phyloP scores from a whole-genome alignment of 2,113 vertebrate species.

The Pelecanoides urinatrix region DNA sequence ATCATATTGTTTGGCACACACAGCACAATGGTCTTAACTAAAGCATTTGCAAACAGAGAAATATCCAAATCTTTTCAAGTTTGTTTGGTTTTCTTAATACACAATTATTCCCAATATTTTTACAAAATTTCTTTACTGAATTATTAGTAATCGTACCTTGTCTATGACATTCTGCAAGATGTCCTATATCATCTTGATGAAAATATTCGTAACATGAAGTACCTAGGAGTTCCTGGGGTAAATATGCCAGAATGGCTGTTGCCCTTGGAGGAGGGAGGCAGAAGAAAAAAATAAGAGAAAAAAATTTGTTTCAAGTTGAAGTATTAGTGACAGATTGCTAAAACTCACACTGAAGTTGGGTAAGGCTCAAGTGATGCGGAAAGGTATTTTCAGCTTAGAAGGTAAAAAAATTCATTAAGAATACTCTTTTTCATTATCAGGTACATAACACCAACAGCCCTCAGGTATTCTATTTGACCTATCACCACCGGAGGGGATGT shows the following conservation, averaged over 20 bases:
- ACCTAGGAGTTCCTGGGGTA: conserved; percentile 97
- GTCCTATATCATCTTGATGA: conserved; percentile 96
- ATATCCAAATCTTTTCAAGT: background rate
- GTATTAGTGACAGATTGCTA: background rate
- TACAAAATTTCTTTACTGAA: background rate
- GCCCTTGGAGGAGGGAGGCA: conserved; percentile 76
- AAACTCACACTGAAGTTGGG: background rate
- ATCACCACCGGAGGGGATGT: background rate
- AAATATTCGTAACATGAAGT: conserved; percentile 99
- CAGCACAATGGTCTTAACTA: background rate
- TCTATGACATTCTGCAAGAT: conserved; percentile 95
- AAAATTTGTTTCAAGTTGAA: background rate
- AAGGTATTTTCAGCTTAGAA: conserved; percentile 2
- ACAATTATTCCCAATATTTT: background rate
- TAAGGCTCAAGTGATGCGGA: background rate
- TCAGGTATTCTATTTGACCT: background rate
- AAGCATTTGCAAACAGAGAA: background rate
- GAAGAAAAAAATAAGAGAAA: background rate
- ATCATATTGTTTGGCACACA: background rate
- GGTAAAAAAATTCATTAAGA: background rate
- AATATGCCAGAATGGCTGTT: conserved; percentile 94
- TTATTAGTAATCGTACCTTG: conserved; percentile 80
- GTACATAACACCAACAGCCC: background rate
- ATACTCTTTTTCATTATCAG: background rate
- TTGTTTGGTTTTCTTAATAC: background rate